Conservation (phyloP, 2,113 vertebrate genomes). For the Protobothrops mucrosquamatus region DNA sequence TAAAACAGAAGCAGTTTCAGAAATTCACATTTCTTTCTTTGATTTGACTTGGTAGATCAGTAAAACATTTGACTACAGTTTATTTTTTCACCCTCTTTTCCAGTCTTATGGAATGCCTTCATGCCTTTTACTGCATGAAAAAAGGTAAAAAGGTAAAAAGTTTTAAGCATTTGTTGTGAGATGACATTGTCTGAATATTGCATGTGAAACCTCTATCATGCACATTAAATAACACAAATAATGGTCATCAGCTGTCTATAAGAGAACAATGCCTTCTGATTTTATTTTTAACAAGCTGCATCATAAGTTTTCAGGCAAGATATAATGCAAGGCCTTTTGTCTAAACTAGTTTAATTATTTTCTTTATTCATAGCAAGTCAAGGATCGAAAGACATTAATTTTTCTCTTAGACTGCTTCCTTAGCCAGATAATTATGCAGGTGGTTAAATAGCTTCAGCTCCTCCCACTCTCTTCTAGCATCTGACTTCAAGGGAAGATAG, state of each 20-base stretch:
- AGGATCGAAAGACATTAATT: not conserved
- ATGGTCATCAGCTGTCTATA: not conserved
- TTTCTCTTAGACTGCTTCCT: not conserved
- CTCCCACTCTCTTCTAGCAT: not conserved
- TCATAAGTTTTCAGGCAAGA: not conserved
- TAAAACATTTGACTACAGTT: not conserved
- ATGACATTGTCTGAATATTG: not conserved
- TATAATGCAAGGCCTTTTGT: not conserved
- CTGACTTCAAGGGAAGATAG: not conserved
- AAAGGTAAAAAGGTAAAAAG: too few species aligned
- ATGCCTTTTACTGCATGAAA: not conserved
- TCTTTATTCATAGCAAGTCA: not conserved
- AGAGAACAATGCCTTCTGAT: not conserved
- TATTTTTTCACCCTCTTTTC: not conserved
- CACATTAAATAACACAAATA: not conserved
- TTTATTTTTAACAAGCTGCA: not conserved
- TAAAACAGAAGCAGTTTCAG: conserved; percentile 17
- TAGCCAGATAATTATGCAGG: not conserved
- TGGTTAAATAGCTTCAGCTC: not conserved
- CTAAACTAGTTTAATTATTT: not conserved
- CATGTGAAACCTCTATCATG: not conserved
- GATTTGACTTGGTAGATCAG: not conserved
- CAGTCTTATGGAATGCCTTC: not conserved
- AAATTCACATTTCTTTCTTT: not conserved
- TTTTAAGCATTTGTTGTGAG: not conserved